Base-by-base conservation (phyloP, 2,888 invertebrate species). In the Drosophila subquinaria region DNA sequence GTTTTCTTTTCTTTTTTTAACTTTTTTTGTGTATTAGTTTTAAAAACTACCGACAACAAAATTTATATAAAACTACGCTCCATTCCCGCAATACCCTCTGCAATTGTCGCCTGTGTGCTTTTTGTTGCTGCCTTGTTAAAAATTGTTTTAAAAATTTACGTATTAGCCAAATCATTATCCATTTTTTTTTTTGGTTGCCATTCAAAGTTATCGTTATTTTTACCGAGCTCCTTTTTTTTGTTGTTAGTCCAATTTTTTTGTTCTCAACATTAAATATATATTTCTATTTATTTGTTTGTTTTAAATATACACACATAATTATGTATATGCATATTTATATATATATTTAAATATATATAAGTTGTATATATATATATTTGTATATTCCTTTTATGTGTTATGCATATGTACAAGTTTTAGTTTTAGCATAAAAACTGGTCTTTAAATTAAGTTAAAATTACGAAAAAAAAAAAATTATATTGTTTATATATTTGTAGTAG, bases 351-450 rank as follows among this genome's bases (percentile, higher is more conserved):
- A 38, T 61, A 42, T 60, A 66, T 66, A 36, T 69, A 35, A 33
- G 13, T 15, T 50, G 40, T 51, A 30, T 51, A 36, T 63, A 59
- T 63, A 4, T 23, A 5, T 27, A 5, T 47, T 20, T 20, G 20
- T 63, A 60, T 79, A 67, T 62, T 69, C 63, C 61, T 47, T 61
- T 78, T 75, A 75, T 64, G 57, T 76, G 71, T 71, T 82, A 77
- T 77, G 82, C 72, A 80, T 83, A 84, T 84, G 68, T 84, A 84
- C 86, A 84, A 30, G 72, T 59, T 81, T 80, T 73, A 80, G 83
- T 59, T 81, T 80, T 73, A 80, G 83, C 75, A 75, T 83, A 77
- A 77, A 80, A 81, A 80, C 76, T 83, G 71, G 23, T 36, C 66
- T 61, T 82, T 74, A 84, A 86, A 73, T 79, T 83, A 86, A 70